These are phyloP conservation scores for Archilochus colubris DNA, from an alignment of 2,113 vertebrate genomes.

Conservation along the genomic window DNA sequence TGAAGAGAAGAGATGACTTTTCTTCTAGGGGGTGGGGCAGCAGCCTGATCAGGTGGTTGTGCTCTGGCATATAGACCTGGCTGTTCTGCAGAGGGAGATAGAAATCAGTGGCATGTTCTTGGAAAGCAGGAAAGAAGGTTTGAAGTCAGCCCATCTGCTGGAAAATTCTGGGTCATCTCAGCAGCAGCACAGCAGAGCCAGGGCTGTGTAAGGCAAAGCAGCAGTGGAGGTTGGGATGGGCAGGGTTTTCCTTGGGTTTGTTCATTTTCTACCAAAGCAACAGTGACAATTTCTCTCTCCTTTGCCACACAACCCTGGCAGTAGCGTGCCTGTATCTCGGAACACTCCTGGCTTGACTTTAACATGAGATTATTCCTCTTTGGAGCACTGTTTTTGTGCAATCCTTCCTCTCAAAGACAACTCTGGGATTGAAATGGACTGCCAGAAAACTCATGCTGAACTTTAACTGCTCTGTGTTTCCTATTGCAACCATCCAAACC, in stretches of 20 bases:
- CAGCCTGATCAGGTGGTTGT: not conserved
- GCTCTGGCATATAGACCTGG: fast-evolving
- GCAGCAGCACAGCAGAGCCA: not conserved
- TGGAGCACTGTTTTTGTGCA: fast-evolving
- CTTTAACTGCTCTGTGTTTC: slow-evolving; percentile 51
- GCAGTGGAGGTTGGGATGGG: fast-evolving
- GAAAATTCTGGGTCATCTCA: fast-evolving
- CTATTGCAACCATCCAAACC: slow-evolving; percentile 20
- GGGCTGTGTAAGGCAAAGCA: fast-evolving
- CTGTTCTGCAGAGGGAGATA: not conserved
- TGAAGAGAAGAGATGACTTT: not conserved
- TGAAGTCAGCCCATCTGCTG: fast-evolving
- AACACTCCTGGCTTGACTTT: fast-evolving
- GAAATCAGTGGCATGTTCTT: fast-evolving
- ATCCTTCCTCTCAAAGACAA: not conserved
- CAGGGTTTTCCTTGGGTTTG: fast-evolving
- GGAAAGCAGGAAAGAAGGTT: not conserved
- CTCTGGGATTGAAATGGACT: not conserved
- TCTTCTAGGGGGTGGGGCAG: not conserved
- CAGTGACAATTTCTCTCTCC: not conserved
- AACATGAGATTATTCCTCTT: not conserved
- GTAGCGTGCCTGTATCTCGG: not conserved
- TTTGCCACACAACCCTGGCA: fast-evolving
- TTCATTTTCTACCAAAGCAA: not conserved
- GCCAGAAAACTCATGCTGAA: not conserved